Conservation (phyloP, 1,140 invertebrate genomes). For the Aleiodes sp. region DNA sequence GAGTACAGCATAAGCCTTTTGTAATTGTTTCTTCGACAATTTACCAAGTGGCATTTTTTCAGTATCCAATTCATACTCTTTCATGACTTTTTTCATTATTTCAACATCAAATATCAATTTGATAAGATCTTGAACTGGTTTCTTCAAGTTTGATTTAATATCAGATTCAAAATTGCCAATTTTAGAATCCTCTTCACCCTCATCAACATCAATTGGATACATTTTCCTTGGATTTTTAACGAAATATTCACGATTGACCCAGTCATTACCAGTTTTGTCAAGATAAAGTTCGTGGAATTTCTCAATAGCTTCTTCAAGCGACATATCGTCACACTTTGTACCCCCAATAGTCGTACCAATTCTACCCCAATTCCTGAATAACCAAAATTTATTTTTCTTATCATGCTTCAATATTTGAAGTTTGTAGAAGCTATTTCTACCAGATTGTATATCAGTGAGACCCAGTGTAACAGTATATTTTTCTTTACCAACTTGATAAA, state of each 20-base stretch:
- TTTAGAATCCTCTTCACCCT: slow-evolving; percentile 68
- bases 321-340: slow-evolving; percentile 76
- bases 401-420: slow-evolving; percentile 89
- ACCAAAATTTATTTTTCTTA: slow-evolving; percentile 74
- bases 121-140: slow-evolving; percentile 85
- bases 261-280: slow-evolving; percentile 89
- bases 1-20: slow-evolving; percentile 84
- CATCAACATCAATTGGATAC: slow-evolving; percentile 92
- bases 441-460: slow-evolving; percentile 83
- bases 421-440: slow-evolving; percentile 96
- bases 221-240: slow-evolving; percentile 83
- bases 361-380: slow-evolving; percentile 94
- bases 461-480: slow-evolving; percentile 85
- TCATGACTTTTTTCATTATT: slow-evolving; percentile 89
- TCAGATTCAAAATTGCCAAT: slow-evolving; percentile 49
- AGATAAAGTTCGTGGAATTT: slow-evolving; percentile 77
- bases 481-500: slow-evolving; percentile 72
- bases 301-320: slow-evolving; percentile 70
- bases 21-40: slow-evolving; percentile 90
- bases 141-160: slow-evolving; percentile 75
- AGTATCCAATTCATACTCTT: slow-evolving; percentile 95
- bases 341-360: slow-evolving; percentile 91
- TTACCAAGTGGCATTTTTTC: slow-evolving; percentile 99
- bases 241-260: slow-evolving; percentile 76
- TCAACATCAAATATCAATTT: slow-evolving; percentile 91